These are phyloP conservation scores for Varecia variegata DNA, from an alignment of 2,797 vertebrate genomes.

Conservation along the genomic window DNA sequence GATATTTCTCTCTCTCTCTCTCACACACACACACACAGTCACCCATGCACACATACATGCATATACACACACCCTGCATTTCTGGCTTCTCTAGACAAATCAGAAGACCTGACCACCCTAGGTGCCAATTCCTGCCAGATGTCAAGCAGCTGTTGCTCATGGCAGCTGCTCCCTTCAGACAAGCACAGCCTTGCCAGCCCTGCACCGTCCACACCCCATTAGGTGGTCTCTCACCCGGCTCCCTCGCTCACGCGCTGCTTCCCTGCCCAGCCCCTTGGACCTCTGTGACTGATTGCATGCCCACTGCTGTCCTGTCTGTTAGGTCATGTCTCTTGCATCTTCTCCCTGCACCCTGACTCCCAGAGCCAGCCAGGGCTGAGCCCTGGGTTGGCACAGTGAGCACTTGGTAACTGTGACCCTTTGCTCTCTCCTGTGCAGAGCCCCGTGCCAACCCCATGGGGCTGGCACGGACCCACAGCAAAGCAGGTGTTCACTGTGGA, in stretches of 20 bases:
- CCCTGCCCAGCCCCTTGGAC: background rate
- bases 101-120: background rate
- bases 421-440: no score
- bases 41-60: background rate
- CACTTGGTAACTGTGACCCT: no score
- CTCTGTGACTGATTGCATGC: background rate
- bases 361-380: background rate
- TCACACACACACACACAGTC: background rate
- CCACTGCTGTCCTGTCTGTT: background rate
- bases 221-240: background rate
- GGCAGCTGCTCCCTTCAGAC: background rate
- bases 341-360: background rate
- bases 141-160: background rate
- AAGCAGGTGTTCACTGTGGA: no score
- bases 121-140: background rate
- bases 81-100: background rate
- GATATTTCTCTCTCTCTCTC: no score
- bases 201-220: accelerated
- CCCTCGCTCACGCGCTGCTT: background rate
- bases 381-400: background rate
- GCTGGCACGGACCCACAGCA: background rate
- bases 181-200: no score
- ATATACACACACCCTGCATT: background rate
- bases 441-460: accelerated
- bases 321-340: background rate